These are phyloP conservation scores for Trinectes maculatus DNA, from an alignment of 2,113 vertebrate species.

Conservation along the genomic window DNA sequence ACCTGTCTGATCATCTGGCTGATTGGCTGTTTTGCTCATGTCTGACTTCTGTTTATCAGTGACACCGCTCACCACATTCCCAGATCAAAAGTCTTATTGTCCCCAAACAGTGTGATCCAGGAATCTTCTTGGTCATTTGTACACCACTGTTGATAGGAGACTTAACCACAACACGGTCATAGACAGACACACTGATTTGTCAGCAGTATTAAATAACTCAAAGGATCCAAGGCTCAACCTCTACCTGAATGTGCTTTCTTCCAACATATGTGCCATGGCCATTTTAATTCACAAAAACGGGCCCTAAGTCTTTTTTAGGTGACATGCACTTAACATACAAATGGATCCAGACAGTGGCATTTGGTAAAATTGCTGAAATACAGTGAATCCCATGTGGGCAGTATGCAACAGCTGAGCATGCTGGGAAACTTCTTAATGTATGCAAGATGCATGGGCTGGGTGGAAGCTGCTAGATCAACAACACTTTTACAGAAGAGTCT, in stretches of 20 bases:
- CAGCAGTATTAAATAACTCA: background rate
- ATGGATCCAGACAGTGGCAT: background rate
- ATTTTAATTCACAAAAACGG: background rate
- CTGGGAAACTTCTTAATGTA: background rate
- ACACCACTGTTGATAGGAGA: background rate
- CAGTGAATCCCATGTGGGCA: background rate
- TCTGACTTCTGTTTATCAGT: background rate
- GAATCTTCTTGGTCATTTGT: background rate
- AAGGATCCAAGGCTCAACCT: constrained; percentile 9
- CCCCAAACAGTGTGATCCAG: no score
- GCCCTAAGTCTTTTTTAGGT: background rate
- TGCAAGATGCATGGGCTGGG: background rate
- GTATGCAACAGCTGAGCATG: background rate
- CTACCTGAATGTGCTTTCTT: constrained; percentile 1
- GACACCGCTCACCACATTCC: background rate
- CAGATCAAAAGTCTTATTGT: background rate
- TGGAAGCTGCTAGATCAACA: no score
- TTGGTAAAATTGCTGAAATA: background rate
- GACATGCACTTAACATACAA: background rate
- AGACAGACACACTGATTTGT: no score
- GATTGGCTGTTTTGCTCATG: background rate
- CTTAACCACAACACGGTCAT: constrained; percentile 7
- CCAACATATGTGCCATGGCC: background rate
- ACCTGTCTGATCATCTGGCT: background rate
- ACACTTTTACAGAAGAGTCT: no score